Evolutionary conservation across 2,888 invertebrate genomes (phyloP).

Genomic region (Hoplodrina blanda): DNA sequence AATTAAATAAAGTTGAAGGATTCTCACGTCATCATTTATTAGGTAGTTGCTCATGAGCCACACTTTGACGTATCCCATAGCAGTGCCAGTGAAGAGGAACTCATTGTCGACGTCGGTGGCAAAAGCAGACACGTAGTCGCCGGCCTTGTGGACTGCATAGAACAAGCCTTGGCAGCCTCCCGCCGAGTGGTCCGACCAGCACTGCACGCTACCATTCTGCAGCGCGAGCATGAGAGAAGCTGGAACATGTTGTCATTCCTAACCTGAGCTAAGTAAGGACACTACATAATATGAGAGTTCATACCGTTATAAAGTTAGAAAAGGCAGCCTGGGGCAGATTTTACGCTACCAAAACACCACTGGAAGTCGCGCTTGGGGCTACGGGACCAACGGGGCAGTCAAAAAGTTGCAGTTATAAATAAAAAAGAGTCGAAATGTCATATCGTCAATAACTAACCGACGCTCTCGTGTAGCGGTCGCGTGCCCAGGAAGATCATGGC

Average conservation of each 20-base stretch:
- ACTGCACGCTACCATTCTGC: slow-evolving; percentile 94
- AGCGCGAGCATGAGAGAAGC: slow-evolving; percentile 93
- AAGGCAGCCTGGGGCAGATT: too few species aligned
- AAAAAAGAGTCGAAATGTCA: too few species aligned
- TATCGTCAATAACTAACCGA: slow-evolving; percentile 67
- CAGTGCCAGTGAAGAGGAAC: slow-evolving; percentile 93
- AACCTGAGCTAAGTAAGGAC: neutral
- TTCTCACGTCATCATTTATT: slow-evolving; percentile 78
- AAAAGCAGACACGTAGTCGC: slow-evolving; percentile 92
- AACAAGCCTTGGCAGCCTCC: slow-evolving; percentile 94
- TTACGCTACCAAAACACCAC: too few species aligned
- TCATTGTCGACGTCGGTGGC: slow-evolving; percentile 93
- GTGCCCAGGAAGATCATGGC: slow-evolving; percentile 92
- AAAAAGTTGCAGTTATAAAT: too few species aligned
- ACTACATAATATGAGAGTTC: too few species aligned
- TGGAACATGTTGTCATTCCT: slow-evolving; percentile 16
- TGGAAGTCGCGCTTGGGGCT: too few species aligned
- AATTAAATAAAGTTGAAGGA: neutral
- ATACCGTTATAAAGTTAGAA: too few species aligned
- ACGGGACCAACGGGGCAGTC: too few species aligned
- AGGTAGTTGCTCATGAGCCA: slow-evolving; percentile 94
- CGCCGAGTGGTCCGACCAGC: slow-evolving; percentile 95
- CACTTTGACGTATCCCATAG: slow-evolving; percentile 94
- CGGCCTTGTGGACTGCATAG: slow-evolving; percentile 92
- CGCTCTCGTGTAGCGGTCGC: slow-evolving; percentile 79